Evolutionary conservation across 2,113 vertebrate genomes (phyloP), one percentile per base, ranked within the genome.

Genomic region (Delphinus delphis): DNA sequence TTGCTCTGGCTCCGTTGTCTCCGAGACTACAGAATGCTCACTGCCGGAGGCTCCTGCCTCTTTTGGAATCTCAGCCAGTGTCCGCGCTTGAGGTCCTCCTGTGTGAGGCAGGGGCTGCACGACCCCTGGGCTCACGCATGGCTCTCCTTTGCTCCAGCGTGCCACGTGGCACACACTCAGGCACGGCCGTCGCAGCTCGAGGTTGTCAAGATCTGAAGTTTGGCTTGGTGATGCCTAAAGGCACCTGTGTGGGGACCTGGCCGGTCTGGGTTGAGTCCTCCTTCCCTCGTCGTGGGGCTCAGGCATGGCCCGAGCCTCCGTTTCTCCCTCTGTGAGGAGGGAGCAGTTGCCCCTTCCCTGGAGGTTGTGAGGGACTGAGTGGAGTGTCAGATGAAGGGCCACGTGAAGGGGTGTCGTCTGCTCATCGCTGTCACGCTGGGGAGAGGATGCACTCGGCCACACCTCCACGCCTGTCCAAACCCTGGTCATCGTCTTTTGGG

Each of bases 101-200:
- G 38, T 1, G 8, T 3, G 7, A 60, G 33, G 25, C 63, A 15
- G 70, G 8, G 53, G 9, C 31, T 12, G 4, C 36, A 28, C 2
- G 8, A 25, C 14, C 44, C 13, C 7, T 2, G 5, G 84, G 60
- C 26, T 47, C 41, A 3, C 0, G 0, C 0, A 5, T 4, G 21
- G 7, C 13, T 68, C 23, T 26, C 47, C 20, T 26, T 13, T 53
- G 18, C 33, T 38, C 20, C 1, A 10, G 26, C 15, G 1, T 8
- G 5, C 60, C 6, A 4, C 12, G 8, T 20, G n/a, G 17, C 21
- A 18, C 28, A 38, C 2, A 0, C 77, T 62, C 7, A 10, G 23
- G 17, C 26, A 6, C 0, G 1, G 73, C 25, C 5, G 5, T 53
- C 36, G 15, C 0, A 5, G 63, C 71, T 41, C 14, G 0, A 8